Conservation (phyloP, 1,140 invertebrate genomes). For the Heliconius hewitsoni region DNA sequence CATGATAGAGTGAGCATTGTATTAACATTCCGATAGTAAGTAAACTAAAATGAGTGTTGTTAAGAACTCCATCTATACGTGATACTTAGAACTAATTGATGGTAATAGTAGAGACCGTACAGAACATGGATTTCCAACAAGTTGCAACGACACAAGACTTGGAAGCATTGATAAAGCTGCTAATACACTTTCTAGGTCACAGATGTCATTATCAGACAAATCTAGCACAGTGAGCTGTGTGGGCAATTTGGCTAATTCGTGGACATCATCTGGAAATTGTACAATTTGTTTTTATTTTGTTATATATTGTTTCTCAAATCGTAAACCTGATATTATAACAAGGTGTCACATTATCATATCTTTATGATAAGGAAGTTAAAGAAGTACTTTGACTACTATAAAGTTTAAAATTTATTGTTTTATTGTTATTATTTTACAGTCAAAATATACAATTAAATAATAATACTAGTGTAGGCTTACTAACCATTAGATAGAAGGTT, state of each 20-base stretch:
- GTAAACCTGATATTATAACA: not conserved
- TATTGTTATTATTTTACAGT: no score
- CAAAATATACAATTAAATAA: no score
- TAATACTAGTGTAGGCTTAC: no score
- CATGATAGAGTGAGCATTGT: not conserved
- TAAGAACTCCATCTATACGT: constrained; percentile 52
- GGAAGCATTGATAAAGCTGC: constrained; percentile 58
- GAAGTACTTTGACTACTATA: not conserved
- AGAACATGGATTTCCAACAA: constrained; percentile 81
- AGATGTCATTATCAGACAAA: constrained; percentile 82
- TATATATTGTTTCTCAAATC: not conserved
- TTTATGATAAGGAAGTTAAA: constrained; percentile 1
- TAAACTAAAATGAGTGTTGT: not conserved
- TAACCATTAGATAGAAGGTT: constrained; percentile 61
- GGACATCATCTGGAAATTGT: constrained; percentile 47
- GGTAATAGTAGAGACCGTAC: constrained; percentile 48
- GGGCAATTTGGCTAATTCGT: constrained; percentile 47
- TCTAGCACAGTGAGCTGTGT: constrained; percentile 65
- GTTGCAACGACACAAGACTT: constrained; percentile 63
- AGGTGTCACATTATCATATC: not conserved
- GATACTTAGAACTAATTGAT: constrained; percentile 12
- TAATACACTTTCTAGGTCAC: constrained; percentile 67
- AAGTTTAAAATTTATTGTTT: no score
- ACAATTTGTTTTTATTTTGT: not conserved
- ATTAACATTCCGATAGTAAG: not conserved